Base-by-base conservation (phyloP, 2,888 invertebrate genomes). In the Oscheius sp. region DNA sequence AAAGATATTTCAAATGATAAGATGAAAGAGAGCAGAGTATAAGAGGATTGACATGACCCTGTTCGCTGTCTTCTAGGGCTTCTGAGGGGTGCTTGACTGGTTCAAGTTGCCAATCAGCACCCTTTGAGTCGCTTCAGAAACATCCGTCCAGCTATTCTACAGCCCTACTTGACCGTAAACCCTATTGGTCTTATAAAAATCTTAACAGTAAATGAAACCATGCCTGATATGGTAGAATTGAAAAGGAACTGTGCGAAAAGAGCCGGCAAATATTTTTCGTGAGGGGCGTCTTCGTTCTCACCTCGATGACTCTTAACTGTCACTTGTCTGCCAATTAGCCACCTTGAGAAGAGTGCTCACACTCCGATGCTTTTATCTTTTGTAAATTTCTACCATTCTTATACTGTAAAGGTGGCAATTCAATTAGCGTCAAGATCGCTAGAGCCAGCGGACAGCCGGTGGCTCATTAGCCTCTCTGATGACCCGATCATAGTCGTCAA, bases 1-100 rank as follows among this genome's bases (percentile, higher is more conserved):
- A 23, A 27, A 16, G 27, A 58, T 25, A 13, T 13, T 23, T 25
- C 6, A 58, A 29, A 27, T n/a, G 63, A 61, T 18, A 27, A 41
- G n/a, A 35, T n/a, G 41, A 43, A 56, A 27, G 29, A 23, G 56
- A 29, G 46, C 29, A 69, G 21, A 18, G 16, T 12, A 25, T 23
- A 49, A 64, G 56, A 64, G 66, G 66, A 21, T 16, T 66, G 66
- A 29, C 35, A 69, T 69, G 56, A 69, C 56, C 69, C 55, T 55
- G 56, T 69, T 69, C 66, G 56, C 55, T 69, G 56, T 55, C 56
- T 69, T 69, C 55, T 69, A 69, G 69, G 56, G 55, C 56, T 53
- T 55, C 55, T 69, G 43, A 69, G 69, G 69, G 69, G 55, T 56
- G 56, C 69, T 69, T 69, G 69, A 69, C 55, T 69, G 69, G 53